These are phyloP conservation scores for Sipha maydis DNA, from an alignment of 2,888 invertebrate genomes.

Conservation along the genomic window DNA sequence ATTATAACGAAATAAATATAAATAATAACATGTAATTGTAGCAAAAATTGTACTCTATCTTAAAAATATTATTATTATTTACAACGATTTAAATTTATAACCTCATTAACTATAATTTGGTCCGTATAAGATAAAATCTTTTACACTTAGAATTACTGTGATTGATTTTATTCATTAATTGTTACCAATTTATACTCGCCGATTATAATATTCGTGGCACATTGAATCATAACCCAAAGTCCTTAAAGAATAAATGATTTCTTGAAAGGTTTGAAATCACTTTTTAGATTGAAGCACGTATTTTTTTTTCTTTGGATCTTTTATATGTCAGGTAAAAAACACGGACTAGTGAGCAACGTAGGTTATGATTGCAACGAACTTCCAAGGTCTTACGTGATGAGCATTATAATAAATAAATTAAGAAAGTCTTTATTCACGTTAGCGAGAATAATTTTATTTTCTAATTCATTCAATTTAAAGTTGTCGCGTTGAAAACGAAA, in stretches of 20 bases:
- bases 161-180: background rate
- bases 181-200: background rate
- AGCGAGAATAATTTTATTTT: background rate
- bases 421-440: background rate
- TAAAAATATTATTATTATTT: too few species aligned
- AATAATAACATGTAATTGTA: too few species aligned
- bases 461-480: background rate
- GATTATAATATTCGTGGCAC: constrained; percentile 18
- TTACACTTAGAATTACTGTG: background rate
- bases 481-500: background rate
- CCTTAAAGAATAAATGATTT: constrained; percentile 41
- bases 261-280: background rate
- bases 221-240: constrained; percentile 15
- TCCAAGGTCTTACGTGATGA: background rate
- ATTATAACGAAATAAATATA: too few species aligned
- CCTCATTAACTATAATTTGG: background rate
- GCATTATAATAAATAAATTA: background rate
- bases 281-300: constrained; percentile 35
- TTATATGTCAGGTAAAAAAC: background rate
- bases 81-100: background rate
- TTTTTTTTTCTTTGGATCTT: constrained; percentile 26
- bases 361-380: background rate
- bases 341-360: background rate
- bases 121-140: background rate
- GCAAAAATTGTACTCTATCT: background rate